phyloP scores from a whole-genome alignment of 2,797 vertebrate genomes.

The Eurystomus glaucurus region DNA sequence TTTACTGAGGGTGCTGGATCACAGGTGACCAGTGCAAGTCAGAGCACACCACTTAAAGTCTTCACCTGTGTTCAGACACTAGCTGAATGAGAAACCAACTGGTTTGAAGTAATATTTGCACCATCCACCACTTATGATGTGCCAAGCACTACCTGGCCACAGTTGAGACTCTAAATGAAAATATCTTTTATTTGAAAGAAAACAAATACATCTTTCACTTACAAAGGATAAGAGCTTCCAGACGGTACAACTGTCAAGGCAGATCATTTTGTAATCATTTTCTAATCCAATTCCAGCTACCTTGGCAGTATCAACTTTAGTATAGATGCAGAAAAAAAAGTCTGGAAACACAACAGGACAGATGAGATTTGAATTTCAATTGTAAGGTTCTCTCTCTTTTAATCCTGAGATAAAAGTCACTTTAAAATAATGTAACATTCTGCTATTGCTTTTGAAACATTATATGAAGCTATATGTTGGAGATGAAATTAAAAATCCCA shows the following conservation, averaged over 20 bases:
- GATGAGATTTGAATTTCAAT: neutral
- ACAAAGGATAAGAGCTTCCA: constrained; percentile 29
- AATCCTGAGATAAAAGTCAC: neutral
- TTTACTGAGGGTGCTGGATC: too few species aligned
- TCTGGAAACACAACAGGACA: neutral
- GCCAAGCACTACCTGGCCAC: neutral
- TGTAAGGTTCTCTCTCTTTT: neutral
- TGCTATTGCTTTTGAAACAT: neutral
- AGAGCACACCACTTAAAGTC: neutral
- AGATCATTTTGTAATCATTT: constrained; percentile 55
- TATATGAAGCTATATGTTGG: neutral
- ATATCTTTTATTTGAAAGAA: neutral
- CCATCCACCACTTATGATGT: neutral
- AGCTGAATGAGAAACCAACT: neutral
- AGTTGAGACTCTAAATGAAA: neutral
- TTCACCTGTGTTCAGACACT: neutral
- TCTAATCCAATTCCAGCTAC: constrained; percentile 23
- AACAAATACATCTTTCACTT: neutral
- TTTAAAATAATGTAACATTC: neutral
- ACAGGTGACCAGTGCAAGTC: neutral
- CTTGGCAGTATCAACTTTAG: neutral
- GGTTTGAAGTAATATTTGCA: neutral
- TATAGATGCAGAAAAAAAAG: neutral
- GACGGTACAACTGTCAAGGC: constrained; percentile 22
- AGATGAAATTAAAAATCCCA: neutral